Conservation (phyloP, 2,888 invertebrate genomes). For the Nymphalis c-album region DNA sequence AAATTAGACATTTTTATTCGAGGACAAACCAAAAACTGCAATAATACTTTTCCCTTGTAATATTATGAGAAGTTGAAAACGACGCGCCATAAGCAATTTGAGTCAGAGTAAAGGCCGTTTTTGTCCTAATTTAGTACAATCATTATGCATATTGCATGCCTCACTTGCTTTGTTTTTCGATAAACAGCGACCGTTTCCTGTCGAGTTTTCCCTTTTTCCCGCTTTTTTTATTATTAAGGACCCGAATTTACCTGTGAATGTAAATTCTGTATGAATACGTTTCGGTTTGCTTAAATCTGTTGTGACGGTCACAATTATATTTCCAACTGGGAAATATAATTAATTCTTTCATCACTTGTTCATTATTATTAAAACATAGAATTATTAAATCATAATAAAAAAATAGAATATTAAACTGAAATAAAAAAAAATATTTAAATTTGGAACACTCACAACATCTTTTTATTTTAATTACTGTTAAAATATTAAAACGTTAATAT, state of each 20-base stretch:
- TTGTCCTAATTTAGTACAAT: conserved; percentile 74
- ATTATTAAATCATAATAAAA: too few species aligned
- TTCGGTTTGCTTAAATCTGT: conserved; percentile 29
- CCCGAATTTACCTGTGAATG: conserved; percentile 63
- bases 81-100: conserved; percentile 68
- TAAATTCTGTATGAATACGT: conserved; percentile 53
- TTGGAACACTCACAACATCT: too few species aligned
- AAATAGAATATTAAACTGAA: too few species aligned
- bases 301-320: conserved; percentile 3
- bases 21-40: conserved; percentile 32
- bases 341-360: too few species aligned
- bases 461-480: too few species aligned
- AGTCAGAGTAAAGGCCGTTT: conserved; percentile 62
- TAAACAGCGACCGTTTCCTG: conserved; percentile 68
- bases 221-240: conserved; percentile 71
- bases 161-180: conserved; percentile 71
- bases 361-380: too few species aligned
- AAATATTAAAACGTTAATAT: too few species aligned
- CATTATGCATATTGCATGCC: conserved; percentile 76
- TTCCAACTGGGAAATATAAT: too few species aligned
- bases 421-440: too few species aligned
- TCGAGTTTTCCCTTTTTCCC: conserved; percentile 60
- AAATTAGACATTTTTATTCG: conserved; percentile 31
- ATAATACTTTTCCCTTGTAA: conserved; percentile 35
- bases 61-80: conserved; percentile 51